A percentile compares a stretch with the other conserved stretches of the same genome.
These are phyloP conservation scores for Caenorhabditis briggsae DNA, from an alignment of 1,140 invertebrate species.

Conservation along the genomic window DNA sequence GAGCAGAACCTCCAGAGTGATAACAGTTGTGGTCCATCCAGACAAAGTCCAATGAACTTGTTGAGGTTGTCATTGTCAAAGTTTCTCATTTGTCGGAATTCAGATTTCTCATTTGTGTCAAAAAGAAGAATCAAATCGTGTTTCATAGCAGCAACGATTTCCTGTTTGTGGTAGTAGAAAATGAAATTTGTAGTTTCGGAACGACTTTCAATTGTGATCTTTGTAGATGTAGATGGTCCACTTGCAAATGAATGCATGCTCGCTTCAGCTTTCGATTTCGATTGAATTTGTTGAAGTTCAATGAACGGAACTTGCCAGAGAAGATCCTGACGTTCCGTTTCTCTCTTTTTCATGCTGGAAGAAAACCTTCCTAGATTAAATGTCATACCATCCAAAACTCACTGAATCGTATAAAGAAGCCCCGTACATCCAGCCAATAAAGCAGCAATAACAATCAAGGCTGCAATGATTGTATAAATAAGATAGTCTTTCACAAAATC, in stretches of 20 bases:
- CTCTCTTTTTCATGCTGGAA: constrained; percentile 24
- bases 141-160: constrained; percentile 5
- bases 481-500: constrained; percentile 49
- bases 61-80: constrained; percentile 82
- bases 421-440: constrained; percentile 23
- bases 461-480: constrained; percentile 52
- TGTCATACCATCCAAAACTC: constrained; percentile 23
- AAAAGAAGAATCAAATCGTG: constrained; percentile 83
- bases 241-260: constrained; percentile 39
- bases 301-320: constrained; percentile 57
- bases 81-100: constrained; percentile 83
- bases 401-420: constrained; percentile 45
- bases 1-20: constrained; percentile 58
- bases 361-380: background rate
- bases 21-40: constrained; percentile 68
- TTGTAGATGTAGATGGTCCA: constrained; percentile 34
- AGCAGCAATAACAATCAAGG: constrained; percentile 19
- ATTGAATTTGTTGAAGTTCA: constrained; percentile 4
- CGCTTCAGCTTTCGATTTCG: constrained; percentile 41
- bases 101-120: constrained; percentile 78
- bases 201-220: constrained; percentile 3
- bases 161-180: constrained; percentile 44
- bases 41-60: constrained; percentile 68
- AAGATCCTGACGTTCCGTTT: constrained; percentile 51
- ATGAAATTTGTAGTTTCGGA: constrained; percentile 33